Base-by-base conservation (phyloP, 2,113 vertebrate species). In the Pygathrix nemaeus region DNA sequence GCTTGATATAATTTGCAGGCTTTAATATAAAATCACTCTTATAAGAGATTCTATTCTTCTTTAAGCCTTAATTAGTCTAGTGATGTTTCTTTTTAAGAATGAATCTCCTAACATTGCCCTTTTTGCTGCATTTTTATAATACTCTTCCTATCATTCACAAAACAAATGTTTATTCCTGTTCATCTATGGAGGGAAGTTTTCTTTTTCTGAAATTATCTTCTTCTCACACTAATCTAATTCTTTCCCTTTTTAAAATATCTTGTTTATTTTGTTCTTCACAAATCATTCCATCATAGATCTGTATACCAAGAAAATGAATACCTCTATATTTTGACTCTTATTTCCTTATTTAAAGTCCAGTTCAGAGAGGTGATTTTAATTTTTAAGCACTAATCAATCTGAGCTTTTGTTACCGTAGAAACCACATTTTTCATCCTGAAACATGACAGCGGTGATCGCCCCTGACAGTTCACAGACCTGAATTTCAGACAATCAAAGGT, bases 401-500 rank as follows among this genome's bases (percentile, higher is more conserved):
- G 43, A 64, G 38, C 48, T 14, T 50, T 85, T 94, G 96, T 97
- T 96, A 45, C 93, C 6, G 0, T 96, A 78, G 96, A 95, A 97
- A 97, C 96, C n/a, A 23, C 45, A 66, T n/a, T 43, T 85, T 85
- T 97, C 87, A 40, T 68, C 55, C 80, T 90, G 83, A 94, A 83
- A 57, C 32, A 11, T 88, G 87, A 70, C 80, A 85, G 81, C 40
- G 6, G 25, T 57, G 40, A 97, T 92, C 70, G 6, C 38, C 55
- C 43, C 80, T 93, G 96, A 95, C 68, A 90, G 90, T 84, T 93
- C 90, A 61, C n/a, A 88, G 96, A 97, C 96, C 92, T 78, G 87
- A 93, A 59, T 97, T 97, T 93, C 92, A 96, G 93, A 97, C 93
- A 90, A 38, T 90, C 95, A 92, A 43, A 97, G 80, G 76, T 88